A percentile compares a stretch with the other conserved stretches of the same genome.
Evolutionary conservation across 2,113 vertebrate genomes (phyloP).

Genomic region (Podocnemis expansa): DNA sequence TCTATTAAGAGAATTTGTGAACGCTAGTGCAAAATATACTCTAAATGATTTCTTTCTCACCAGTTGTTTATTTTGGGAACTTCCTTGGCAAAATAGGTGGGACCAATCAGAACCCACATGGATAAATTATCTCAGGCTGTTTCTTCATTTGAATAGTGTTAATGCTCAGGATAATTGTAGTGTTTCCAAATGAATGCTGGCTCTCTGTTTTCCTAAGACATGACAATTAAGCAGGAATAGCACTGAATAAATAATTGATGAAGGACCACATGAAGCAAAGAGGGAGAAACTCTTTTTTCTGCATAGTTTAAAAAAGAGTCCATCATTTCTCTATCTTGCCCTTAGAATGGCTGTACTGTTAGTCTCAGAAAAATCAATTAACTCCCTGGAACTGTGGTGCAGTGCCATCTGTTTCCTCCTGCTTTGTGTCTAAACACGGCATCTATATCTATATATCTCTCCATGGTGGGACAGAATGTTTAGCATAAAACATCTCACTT

Average conservation of each 20-base stretch:
- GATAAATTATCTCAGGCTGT: background rate
- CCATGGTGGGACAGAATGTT: background rate
- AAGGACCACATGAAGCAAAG: background rate
- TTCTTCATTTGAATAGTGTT: background rate
- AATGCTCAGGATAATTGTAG: too few species aligned
- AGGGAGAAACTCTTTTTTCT: background rate
- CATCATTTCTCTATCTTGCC: background rate
- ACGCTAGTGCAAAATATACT: background rate
- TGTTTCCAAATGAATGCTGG: background rate
- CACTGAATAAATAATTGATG: background rate
- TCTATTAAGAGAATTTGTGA: background rate
- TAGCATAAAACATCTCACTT: constrained; percentile 4
- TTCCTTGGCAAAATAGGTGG: background rate
- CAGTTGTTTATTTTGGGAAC: background rate
- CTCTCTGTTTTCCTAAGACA: background rate
- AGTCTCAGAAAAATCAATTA: background rate
- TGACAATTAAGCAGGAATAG: background rate
- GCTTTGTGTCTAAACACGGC: background rate
- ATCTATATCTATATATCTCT: background rate
- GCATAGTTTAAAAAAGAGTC: background rate
- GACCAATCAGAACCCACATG: background rate
- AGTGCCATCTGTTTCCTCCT: constrained; percentile 1
- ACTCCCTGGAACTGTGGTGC: background rate
- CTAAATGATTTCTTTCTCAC: background rate
- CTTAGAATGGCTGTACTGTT: background rate